Percentiles rank a stretch among this genome's conserved stretches.
Conservation (phyloP, 2,113 vertebrate genomes). For the Eudyptes chrysolophus region DNA sequence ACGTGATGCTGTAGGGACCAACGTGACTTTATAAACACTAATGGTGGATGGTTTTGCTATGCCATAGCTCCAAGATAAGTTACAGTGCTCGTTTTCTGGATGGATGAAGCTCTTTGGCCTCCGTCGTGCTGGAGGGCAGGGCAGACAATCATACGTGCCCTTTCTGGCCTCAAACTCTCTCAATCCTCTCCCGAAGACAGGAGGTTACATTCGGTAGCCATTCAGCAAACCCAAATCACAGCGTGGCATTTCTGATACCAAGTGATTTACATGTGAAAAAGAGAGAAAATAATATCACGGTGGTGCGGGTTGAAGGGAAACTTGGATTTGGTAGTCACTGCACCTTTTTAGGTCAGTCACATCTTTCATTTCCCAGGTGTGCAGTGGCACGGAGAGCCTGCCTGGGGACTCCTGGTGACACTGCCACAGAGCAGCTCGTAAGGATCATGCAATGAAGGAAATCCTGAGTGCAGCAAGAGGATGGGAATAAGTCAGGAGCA, state of each 20-base stretch:
- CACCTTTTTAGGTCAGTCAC: background rate
- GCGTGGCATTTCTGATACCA: background rate
- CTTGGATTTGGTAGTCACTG: background rate
- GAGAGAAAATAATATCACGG: background rate
- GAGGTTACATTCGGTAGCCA: background rate
- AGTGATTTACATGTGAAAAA: background rate
- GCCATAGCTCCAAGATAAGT: background rate
- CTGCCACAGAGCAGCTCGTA: accelerated
- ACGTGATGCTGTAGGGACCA: background rate
- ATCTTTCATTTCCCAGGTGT: background rate
- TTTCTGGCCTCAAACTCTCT: background rate
- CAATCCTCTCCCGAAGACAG: background rate
- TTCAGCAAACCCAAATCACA: background rate
- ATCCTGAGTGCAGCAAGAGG: background rate
- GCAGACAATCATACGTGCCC: background rate
- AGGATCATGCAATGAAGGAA: background rate
- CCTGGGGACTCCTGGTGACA: background rate
- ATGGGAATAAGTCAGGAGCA: background rate
- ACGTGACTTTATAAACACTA: background rate
- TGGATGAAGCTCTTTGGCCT: background rate
- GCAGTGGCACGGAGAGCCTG: background rate
- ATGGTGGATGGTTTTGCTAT: background rate
- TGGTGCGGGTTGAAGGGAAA: background rate
- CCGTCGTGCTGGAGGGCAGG: background rate
- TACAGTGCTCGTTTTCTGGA: accelerated